Evolutionary conservation across 1,140 invertebrate species (phyloP).

Genomic region (Schlechtendalia chinensis): DNA sequence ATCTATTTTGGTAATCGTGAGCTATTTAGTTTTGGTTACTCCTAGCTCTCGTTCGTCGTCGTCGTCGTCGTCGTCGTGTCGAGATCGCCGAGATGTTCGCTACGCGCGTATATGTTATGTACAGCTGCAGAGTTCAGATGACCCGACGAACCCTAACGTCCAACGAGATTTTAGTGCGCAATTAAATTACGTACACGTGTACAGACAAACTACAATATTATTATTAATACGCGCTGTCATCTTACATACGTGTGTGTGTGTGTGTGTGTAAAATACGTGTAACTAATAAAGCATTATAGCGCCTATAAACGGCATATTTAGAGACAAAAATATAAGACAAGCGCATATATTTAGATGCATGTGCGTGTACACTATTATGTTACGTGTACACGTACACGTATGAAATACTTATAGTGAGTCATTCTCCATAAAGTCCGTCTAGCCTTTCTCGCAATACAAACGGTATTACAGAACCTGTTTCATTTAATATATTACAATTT

Average conservation of each 20-base stretch:
- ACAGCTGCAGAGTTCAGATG: too few species aligned
- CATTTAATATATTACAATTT: slow-evolving; percentile 31
- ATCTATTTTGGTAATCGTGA: not conserved
- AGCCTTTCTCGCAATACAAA: slow-evolving; percentile 25
- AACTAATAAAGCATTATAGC: not conserved
- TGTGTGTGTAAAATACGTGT: too few species aligned
- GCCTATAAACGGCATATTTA: not conserved
- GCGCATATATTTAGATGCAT: not conserved
- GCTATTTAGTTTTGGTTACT: not conserved
- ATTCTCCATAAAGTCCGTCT: slow-evolving; percentile 42
- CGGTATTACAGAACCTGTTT: slow-evolving; percentile 45
- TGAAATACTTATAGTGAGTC: slow-evolving; percentile 21
- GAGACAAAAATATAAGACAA: not conserved
- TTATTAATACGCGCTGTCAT: slow-evolving; percentile 1
- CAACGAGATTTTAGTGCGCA: not conserved
- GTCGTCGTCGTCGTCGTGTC: too few species aligned
- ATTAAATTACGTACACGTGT: not conserved
- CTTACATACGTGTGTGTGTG: too few species aligned
- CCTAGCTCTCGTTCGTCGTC: too few species aligned
- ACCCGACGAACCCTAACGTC: slow-evolving; percentile 1
- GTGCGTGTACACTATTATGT: not conserved
- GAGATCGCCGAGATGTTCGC: not conserved
- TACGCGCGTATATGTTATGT: not conserved
- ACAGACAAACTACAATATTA: not conserved
- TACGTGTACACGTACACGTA: too few species aligned